A percentile compares a stretch with the other conserved stretches of the same genome.
Conservation (phyloP, 2,113 vertebrate species). For the Paradoxurus hermaphroditus region DNA sequence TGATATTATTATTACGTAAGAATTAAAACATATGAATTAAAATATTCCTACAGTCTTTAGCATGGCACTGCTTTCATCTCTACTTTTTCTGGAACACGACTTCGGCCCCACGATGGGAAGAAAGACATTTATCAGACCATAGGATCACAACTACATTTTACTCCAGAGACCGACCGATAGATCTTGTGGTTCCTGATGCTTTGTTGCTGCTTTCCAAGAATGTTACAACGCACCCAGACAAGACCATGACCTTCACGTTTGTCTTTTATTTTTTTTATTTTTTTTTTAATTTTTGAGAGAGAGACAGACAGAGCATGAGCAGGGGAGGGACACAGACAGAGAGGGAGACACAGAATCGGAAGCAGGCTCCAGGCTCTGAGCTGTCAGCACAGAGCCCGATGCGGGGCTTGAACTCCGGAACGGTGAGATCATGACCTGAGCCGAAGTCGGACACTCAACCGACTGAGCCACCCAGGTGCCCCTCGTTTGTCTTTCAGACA, state of each 20-base stretch:
- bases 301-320: no score
- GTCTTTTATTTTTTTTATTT: no score
- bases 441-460: no score
- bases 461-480: no score
- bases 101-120: background rate
- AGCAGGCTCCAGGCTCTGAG: no score
- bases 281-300: no score
- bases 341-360: no score
- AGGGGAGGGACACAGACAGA: no score
- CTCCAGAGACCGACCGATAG: background rate
- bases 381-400: no score
- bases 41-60: conserved; percentile 82
- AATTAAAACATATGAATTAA: conserved; percentile 86
- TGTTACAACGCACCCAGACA: background rate
- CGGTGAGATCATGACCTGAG: no score
- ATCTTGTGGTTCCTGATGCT: background rate
- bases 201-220: background rate
- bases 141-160: background rate
- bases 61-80: conserved; percentile 59
- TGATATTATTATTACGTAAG: conserved; percentile 82
- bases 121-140: background rate
- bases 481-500: background rate
- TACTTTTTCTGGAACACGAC: conserved; percentile 29
- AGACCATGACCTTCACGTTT: background rate
- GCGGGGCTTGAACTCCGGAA: no score